Evolutionary conservation across 2,888 invertebrate species (phyloP).

Genomic region (Pristionchus maxplancki): DNA sequence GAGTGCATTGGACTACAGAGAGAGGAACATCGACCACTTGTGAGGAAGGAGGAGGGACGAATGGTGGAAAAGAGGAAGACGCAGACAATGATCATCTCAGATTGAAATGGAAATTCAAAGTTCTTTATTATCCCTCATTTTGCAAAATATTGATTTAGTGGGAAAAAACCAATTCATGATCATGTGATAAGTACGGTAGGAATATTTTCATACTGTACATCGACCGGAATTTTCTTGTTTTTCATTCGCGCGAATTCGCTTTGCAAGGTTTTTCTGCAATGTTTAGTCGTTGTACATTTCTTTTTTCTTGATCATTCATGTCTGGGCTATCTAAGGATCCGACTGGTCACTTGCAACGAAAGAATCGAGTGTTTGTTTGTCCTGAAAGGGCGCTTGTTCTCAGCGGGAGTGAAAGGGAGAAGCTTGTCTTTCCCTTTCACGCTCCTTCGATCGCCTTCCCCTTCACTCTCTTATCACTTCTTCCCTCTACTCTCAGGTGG

Average conservation of each 20-base stretch:
- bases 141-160: too few species aligned
- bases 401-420: neutral
- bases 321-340: neutral
- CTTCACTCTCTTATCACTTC: slow-evolving; percentile 17
- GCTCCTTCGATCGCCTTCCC: slow-evolving; percentile 15
- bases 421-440: slow-evolving; percentile 38
- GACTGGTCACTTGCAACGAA: neutral
- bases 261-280: neutral
- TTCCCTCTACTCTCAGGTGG: neutral
- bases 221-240: neutral
- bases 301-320: neutral
- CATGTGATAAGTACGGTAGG: neutral
- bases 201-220: neutral
- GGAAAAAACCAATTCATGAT: neutral
- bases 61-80: slow-evolving; percentile 1
- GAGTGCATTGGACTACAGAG: slow-evolving; percentile 30
- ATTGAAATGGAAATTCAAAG: neutral
- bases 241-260: too few species aligned
- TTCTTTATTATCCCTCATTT: too few species aligned
- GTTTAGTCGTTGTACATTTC: neutral
- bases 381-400: slow-evolving; percentile 36
- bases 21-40: neutral
- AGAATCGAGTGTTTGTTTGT: slow-evolving; percentile 23
- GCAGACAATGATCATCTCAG: neutral
- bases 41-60: neutral